These are phyloP conservation scores for Macrotis lagotis DNA, from an alignment of 2,113 vertebrate genomes.

Conservation along the genomic window DNA sequence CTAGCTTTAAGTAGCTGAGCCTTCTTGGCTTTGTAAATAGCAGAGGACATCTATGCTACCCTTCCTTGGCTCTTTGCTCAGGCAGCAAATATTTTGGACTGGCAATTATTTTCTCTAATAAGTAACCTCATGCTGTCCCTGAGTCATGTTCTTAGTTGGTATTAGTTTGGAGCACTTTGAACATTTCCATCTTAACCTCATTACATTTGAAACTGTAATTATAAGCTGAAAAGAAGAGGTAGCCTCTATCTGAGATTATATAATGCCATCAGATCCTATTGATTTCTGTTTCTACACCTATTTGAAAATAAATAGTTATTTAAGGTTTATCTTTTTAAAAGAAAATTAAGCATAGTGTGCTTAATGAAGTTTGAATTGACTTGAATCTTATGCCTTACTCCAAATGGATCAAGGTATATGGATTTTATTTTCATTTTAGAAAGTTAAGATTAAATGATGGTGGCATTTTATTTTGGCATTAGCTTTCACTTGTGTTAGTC, in stretches of 20 bases:
- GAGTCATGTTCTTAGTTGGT: background rate
- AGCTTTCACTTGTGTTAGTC: background rate
- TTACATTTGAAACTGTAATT: background rate
- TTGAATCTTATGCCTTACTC: background rate
- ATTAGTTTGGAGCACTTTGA: background rate
- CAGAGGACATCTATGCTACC: background rate
- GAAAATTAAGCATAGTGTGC: background rate
- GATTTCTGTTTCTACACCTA: background rate
- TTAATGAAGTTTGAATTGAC: background rate
- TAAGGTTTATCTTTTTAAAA: background rate
- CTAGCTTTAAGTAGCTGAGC: background rate
- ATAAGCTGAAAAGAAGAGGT: background rate
- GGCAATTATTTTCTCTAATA: background rate
- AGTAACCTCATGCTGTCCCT: background rate
- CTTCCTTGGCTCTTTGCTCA: background rate
- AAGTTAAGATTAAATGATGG: background rate
- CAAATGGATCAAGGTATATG: background rate
- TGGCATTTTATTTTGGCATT: background rate
- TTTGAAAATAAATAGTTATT: background rate
- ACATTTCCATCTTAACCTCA: constrained; percentile 2
- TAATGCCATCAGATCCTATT: background rate
- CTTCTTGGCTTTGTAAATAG: background rate
- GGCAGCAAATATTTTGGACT: background rate
- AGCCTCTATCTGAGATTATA: background rate
- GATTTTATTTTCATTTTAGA: background rate